Percentiles rank a stretch among this genome's conserved stretches.
Conservation (phyloP, 2,113 vertebrate genomes). For the Grallaria varia region DNA sequence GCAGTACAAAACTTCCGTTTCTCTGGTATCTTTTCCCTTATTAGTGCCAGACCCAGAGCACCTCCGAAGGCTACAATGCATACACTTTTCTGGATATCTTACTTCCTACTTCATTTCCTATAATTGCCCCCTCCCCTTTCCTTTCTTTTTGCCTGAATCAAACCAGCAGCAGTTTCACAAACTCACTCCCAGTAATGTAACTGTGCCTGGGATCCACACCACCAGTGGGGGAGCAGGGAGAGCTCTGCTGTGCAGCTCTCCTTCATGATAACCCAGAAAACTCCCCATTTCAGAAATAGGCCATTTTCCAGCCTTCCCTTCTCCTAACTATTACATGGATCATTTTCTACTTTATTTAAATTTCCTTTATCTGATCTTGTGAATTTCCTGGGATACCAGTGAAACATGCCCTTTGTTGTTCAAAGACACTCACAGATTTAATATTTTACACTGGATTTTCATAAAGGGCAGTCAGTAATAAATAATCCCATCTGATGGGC, state of each 20-base stretch:
- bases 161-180: not conserved
- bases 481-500: not conserved
- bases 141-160: not conserved
- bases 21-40: not conserved
- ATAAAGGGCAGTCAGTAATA: not conserved
- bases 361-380: not conserved
- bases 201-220: not conserved
- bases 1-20: not conserved
- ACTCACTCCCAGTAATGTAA: not conserved
- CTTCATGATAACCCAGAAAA: not conserved
- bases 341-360: not conserved
- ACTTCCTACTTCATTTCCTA: not conserved
- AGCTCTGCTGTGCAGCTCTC: not conserved
- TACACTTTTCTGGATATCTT: not conserved
- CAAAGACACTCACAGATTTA: not conserved
- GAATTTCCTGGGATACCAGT: not conserved
- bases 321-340: not conserved
- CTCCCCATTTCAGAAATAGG: not conserved
- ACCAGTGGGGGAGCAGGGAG: rapidly evolving
- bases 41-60: not conserved
- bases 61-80: not conserved
- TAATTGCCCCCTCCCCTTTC: not conserved
- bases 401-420: not conserved
- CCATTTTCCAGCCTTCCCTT: not conserved
- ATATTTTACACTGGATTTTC: not conserved